These are phyloP conservation scores for Phylloscopus trochiloides DNA, from an alignment of 2,113 vertebrate genomes.

Conservation along the genomic window DNA sequence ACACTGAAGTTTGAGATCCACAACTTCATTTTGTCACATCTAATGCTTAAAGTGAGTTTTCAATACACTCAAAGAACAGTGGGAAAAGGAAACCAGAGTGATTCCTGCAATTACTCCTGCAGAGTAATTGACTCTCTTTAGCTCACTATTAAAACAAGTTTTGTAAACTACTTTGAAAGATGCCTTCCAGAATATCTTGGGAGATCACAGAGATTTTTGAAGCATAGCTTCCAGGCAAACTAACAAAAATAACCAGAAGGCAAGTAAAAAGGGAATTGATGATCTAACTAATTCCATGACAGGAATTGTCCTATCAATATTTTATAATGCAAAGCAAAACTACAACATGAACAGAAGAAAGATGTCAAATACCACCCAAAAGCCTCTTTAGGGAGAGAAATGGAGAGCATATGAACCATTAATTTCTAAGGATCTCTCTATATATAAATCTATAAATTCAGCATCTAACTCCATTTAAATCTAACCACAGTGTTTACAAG, in stretches of 20 bases:
- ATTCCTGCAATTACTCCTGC: background rate
- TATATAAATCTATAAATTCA: background rate
- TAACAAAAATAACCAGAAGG: background rate
- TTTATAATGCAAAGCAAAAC: background rate
- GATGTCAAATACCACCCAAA: background rate
- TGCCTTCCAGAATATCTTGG: background rate
- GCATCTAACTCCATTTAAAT: background rate
- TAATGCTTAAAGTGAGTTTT: background rate
- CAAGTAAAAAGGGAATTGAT: background rate
- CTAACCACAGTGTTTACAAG: background rate
- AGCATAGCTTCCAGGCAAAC: background rate
- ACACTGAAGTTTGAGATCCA: background rate
- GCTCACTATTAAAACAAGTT: background rate
- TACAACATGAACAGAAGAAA: background rate
- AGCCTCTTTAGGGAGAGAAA: background rate
- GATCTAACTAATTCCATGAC: background rate
- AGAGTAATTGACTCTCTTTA: background rate
- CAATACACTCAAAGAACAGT: background rate
- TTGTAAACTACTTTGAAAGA: background rate
- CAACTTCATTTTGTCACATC: background rate
- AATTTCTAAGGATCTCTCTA: background rate
- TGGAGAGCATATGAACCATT: fast-evolving
- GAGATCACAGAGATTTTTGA: background rate
- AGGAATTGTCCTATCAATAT: background rate
- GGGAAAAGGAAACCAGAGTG: background rate